Conservation (phyloP, 2,797 vertebrate genomes). For the Selene dorsalis region DNA sequence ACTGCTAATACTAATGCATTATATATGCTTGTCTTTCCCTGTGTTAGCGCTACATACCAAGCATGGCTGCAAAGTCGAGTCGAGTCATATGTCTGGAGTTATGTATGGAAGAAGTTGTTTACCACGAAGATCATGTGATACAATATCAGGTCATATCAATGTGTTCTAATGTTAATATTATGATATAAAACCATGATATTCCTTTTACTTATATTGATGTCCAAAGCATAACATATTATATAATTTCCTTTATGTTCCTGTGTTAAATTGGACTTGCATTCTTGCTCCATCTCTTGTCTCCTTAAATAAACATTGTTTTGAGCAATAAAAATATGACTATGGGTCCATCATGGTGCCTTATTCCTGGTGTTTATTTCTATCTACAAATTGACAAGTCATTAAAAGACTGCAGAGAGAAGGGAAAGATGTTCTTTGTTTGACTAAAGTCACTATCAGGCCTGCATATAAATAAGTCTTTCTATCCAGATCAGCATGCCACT, state of each 20-base stretch:
- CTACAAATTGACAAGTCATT: slow-evolving; percentile 76
- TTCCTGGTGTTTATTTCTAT: slow-evolving; percentile 70
- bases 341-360: slow-evolving; percentile 63
- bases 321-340: slow-evolving; percentile 74
- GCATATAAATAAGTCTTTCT: slow-evolving; percentile 74
- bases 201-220: slow-evolving; percentile 3
- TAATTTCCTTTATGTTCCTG: not conserved
- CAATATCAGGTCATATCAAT: not conserved
- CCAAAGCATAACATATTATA: not conserved
- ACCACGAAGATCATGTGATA: too few relatives aligned
- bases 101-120: not conserved
- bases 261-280: slow-evolving; percentile 22
- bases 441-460: slow-evolving; percentile 69
- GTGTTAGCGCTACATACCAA: slow-evolving; percentile 12
- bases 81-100: not conserved
- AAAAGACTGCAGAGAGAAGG: slow-evolving; percentile 64
- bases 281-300: slow-evolving; percentile 19
- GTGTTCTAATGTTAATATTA: not conserved
- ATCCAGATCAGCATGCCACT: slow-evolving; percentile 71
- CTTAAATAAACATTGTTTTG: slow-evolving; percentile 69
- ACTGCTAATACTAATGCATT: slow-evolving; percentile 45
- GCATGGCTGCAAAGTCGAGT: not conserved
- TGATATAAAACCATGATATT: too few relatives aligned
- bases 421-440: slow-evolving; percentile 75
- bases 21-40: slow-evolving; percentile 40